These are phyloP conservation scores for Euthynnus affinis DNA, from an alignment of 2,797 vertebrate genomes.

Conservation along the genomic window DNA sequence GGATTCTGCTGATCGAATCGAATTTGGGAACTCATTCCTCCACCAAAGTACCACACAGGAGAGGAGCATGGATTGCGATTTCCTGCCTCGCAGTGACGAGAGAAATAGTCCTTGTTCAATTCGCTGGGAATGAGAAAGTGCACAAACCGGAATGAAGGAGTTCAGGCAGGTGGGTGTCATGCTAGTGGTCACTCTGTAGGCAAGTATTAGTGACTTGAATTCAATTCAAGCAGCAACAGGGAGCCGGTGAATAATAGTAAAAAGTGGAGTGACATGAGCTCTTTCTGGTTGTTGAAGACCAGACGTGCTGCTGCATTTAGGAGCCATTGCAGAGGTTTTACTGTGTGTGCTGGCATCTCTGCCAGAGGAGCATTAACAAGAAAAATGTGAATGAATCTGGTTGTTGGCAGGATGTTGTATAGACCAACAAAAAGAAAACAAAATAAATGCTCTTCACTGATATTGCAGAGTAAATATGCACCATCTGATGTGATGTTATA, in stretches of 20 bases:
- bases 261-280: too few species aligned
- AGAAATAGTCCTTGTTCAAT: not conserved
- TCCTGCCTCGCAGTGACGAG: too few species aligned
- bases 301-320: too few species aligned
- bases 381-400: not conserved
- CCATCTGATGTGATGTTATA: slow-evolving; percentile 6
- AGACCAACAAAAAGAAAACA: not conserved
- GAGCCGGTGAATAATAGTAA: too few species aligned
- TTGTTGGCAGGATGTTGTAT: not conserved
- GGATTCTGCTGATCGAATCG: not conserved
- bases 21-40: not conserved
- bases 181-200: not conserved
- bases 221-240: too few species aligned
- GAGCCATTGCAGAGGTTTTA: too few species aligned
- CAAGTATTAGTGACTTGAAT: not conserved
- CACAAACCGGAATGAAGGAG: too few species aligned
- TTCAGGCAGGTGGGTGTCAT: not conserved
- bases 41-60: too few species aligned
- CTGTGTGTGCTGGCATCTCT: too few species aligned
- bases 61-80: too few species aligned
- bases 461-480: not conserved
- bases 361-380: not conserved
- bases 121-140: too few species aligned
- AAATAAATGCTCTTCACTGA: not conserved
- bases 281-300: too few species aligned